phyloP scores from a whole-genome alignment of 2,113 vertebrate genomes.

The Lepus americanus region DNA sequence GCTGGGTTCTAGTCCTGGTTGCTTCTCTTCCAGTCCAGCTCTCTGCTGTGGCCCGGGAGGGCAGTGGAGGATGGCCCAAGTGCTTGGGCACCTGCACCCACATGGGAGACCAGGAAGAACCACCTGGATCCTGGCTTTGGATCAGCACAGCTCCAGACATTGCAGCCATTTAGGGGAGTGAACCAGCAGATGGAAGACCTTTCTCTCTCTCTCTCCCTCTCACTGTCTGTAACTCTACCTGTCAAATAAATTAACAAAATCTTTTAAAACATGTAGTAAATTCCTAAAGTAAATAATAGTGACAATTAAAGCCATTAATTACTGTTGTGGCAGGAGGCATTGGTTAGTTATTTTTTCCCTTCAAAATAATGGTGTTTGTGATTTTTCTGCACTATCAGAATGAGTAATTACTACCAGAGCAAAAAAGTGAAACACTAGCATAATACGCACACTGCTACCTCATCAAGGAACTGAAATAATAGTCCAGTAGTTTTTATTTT shows the following conservation, averaged over 20 bases:
- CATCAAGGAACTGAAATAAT: background rate
- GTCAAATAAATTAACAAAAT: background rate
- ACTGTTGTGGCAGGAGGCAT: background rate
- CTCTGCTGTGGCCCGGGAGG: no score
- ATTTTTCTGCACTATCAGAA: background rate
- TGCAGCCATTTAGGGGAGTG: no score
- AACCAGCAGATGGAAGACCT: no score
- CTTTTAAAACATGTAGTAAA: background rate
- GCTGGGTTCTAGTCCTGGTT: no score
- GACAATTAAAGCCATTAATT: background rate
- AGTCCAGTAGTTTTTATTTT: background rate
- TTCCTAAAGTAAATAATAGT: background rate
- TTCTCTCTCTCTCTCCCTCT: no score
- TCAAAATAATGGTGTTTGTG: background rate
- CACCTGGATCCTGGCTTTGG: no score
- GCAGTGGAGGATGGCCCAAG: no score
- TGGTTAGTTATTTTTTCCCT: background rate
- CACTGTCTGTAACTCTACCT: no score
- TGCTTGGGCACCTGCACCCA: no score
- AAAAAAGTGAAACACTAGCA: background rate
- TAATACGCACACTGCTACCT: background rate
- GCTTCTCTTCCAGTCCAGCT: no score
- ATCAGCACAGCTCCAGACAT: no score
- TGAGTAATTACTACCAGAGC: background rate
- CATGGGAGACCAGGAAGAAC: no score